phyloP scores from a whole-genome alignment of 2,797 vertebrate species.

The Sebastes taczanowskii region DNA sequence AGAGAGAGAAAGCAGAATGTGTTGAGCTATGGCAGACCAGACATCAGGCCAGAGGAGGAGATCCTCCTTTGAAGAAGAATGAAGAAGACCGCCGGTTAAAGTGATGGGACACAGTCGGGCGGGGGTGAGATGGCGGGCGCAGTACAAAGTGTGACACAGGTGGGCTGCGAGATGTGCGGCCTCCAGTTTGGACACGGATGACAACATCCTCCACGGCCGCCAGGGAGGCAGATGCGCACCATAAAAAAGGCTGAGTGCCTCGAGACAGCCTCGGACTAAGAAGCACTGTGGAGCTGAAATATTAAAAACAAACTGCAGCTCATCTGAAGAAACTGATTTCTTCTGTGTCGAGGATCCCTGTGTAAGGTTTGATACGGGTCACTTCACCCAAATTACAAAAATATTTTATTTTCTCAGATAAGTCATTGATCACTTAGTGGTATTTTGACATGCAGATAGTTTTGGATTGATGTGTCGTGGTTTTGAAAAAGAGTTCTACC shows the following conservation, averaged over 20 bases:
- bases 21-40: slow-evolving; percentile 6
- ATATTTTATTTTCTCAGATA: not conserved
- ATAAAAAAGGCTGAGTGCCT: not conserved
- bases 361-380: not conserved
- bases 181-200: slow-evolving; percentile 23
- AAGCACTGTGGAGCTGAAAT: slow-evolving; percentile 20
- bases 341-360: not conserved
- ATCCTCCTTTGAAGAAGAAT: slow-evolving; percentile 4
- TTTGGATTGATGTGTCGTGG: not conserved
- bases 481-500: not conserved
- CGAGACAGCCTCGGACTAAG: not conserved
- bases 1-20: slow-evolving; percentile 1
- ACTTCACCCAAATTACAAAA: slow-evolving; percentile 17
- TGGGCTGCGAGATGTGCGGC: slow-evolving; percentile 5
- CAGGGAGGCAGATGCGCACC: slow-evolving; percentile 17
- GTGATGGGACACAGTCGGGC: slow-evolving; percentile 8
- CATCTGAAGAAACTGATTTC: slow-evolving; percentile 6
- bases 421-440: not conserved
- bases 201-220: slow-evolving; percentile 30
- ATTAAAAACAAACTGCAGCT: slow-evolving; percentile 4
- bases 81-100: not conserved
- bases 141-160: slow-evolving; percentile 27
- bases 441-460: not conserved
- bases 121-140: not conserved
- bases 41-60: slow-evolving; percentile 1